Evolutionary conservation across 1,140 invertebrate genomes (phyloP).

Genomic region (Stegodyphus dumicola): DNA sequence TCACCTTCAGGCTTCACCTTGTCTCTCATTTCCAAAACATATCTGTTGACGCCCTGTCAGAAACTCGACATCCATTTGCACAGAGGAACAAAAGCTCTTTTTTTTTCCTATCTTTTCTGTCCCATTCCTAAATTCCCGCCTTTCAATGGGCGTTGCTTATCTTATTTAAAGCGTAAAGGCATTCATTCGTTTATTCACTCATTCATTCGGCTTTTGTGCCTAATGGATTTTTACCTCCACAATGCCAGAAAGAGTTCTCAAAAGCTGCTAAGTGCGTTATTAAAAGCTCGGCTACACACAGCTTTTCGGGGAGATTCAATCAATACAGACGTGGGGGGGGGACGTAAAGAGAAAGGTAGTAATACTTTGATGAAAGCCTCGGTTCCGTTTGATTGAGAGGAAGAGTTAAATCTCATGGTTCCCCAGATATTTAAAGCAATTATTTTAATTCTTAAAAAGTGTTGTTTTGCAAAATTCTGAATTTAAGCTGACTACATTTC

Average conservation of each 20-base stretch:
- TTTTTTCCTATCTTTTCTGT: not conserved
- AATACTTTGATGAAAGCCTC: too few species aligned
- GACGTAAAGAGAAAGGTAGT: too few species aligned
- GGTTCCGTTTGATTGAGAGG: too few species aligned
- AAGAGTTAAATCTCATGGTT: too few species aligned
- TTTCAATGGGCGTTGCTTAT: constrained; percentile 19
- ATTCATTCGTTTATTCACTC: not conserved
- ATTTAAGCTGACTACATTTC: not conserved
- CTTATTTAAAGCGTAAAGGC: not conserved
- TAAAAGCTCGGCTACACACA: not conserved
- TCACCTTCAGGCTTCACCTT: too few species aligned
- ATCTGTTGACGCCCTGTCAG: too few species aligned
- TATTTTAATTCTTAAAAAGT: not conserved
- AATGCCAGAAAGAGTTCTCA: constrained; percentile 15
- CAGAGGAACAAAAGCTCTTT: constrained; percentile 8
- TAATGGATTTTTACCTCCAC: constrained; percentile 26
- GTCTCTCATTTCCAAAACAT: too few species aligned
- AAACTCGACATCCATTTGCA: constrained; percentile 21
- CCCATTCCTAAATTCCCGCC: constrained; percentile 3
- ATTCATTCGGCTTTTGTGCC: constrained; percentile 5
- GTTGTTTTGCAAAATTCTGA: not conserved
- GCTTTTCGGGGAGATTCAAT: too few species aligned
- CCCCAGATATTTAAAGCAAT: not conserved
- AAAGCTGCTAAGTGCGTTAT: constrained; percentile 10
- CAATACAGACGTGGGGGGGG: too few species aligned